These are phyloP conservation scores for Megalurothrips usitatus DNA, from an alignment of 2,888 invertebrate species.

Conservation along the genomic window DNA sequence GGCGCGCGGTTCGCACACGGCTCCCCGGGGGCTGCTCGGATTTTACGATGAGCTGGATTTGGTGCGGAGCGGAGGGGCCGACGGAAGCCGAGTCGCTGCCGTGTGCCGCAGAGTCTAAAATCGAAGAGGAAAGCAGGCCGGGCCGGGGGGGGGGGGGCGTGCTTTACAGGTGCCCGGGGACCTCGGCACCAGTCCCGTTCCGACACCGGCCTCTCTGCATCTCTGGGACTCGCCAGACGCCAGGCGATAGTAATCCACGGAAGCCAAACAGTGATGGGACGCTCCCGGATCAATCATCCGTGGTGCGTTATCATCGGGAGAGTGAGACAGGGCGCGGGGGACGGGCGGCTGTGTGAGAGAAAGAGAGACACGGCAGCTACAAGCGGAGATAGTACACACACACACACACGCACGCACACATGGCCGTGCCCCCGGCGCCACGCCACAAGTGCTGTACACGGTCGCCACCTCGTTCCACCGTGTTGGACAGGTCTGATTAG, in stretches of 20 bases:
- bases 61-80: no score
- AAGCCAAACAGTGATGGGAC: background rate
- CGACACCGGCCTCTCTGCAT: background rate
- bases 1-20: no score
- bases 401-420: no score
- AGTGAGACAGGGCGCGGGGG: background rate
- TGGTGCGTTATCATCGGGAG: background rate
- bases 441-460: no score
- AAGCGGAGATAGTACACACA: no score
- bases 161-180: background rate
- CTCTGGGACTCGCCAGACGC: background rate
- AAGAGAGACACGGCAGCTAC: background rate
- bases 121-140: background rate
- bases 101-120: no score
- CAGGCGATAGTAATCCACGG: background rate
- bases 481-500: slow-evolving; percentile 6
- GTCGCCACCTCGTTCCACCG: background rate
- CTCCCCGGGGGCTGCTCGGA: background rate
- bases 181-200: background rate
- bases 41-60: slow-evolving; percentile 10
- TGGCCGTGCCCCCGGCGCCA: no score
- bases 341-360: background rate
- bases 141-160: background rate
- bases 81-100: no score
- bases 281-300: background rate